Conservation (phyloP, 2,113 vertebrate species). For the Podiceps cristatus region DNA sequence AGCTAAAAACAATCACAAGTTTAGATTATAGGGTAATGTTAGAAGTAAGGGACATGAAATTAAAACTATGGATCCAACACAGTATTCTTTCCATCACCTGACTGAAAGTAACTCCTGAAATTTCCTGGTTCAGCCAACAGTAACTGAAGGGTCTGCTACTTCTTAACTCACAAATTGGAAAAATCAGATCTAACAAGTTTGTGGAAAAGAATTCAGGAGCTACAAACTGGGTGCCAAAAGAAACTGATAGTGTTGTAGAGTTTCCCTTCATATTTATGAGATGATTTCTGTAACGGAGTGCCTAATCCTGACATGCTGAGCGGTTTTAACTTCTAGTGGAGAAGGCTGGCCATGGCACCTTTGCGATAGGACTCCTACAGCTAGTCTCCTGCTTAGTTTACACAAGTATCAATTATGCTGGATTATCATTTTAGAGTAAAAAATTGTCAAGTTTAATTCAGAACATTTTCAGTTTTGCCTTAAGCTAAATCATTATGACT, state of each 20-base stretch:
- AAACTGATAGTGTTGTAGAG: background rate
- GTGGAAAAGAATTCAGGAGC: background rate
- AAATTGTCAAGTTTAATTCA: background rate
- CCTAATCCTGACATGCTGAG: background rate
- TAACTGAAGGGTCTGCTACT: background rate
- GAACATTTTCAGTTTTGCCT: background rate
- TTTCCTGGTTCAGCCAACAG: background rate
- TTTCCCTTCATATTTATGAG: background rate
- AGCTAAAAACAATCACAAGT: background rate
- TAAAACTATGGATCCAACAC: background rate
- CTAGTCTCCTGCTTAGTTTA: background rate
- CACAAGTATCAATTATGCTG: background rate
- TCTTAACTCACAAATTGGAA: background rate
- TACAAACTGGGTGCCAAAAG: background rate
- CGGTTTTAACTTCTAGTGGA: background rate
- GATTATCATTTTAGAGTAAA: background rate
- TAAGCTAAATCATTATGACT: background rate
- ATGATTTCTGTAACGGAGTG: background rate
- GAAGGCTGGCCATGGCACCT: background rate
- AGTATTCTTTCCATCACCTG: background rate
- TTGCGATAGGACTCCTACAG: background rate
- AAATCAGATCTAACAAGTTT: background rate
- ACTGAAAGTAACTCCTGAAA: background rate
- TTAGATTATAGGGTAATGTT: background rate
- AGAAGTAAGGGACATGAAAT: background rate